Base-by-base conservation (phyloP, 2,888 invertebrate genomes). In the Drymonia ruficornis region DNA sequence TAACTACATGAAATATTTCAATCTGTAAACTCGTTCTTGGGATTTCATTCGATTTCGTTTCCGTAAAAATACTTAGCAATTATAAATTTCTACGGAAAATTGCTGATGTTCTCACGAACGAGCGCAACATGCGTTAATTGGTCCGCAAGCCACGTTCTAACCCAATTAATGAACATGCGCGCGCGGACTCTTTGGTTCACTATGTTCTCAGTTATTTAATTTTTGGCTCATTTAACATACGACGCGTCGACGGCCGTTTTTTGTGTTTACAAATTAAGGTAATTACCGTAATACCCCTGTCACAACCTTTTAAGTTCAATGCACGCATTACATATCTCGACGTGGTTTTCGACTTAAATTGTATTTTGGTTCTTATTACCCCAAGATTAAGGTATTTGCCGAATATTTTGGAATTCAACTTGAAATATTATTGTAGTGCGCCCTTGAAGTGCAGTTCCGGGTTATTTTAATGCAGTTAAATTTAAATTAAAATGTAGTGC, bases 221-320 rank as follows among this genome's bases (percentile, higher is more conserved):
- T 81, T 83, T 80, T 77, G 79, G 73, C 76, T 78, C 74, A 57
- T 70, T 83, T 76, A 81, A 81, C 76, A 71, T 75, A 81, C 78
- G 76, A 66, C 23, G 69, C 73, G 70, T 64, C 77, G 82, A 82
- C 83, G 80, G 78, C 65, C 78, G 74, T 86, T 89, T 89, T 87
- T 89, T 87, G 80, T 89, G 84, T 86, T 89, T 86, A 89, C 89
- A 88, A 87, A 89, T 90, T 90, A 88, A 89, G 83, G 85, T 86
- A 87, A 89, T 89, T 88, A 86, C 86, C 78, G 84, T 88, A 88
- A 89, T 88, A 87, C 80, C 80, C 78, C 86, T 86, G 88, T 88
- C 89, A 87, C 87, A 88, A 86, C 88, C 88, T 89, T 89, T 87
- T 89, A 87, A 87, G 89, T 89, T 91, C 89, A 89, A 86, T 80